phyloP scores from a whole-genome alignment of 2,113 vertebrate species.

The Sardina pilchardus region DNA sequence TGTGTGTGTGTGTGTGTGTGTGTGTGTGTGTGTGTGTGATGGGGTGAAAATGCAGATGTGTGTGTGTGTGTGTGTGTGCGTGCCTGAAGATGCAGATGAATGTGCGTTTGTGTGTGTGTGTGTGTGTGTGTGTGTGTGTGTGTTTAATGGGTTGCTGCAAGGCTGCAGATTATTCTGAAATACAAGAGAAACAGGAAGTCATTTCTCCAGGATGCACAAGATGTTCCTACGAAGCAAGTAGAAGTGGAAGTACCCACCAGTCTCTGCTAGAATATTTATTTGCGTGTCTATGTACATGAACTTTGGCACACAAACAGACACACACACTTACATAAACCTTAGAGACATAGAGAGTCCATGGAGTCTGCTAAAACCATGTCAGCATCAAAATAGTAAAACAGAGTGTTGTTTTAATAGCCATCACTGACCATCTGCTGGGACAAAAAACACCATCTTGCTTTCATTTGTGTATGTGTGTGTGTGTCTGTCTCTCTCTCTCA shows the following conservation, averaged over 20 bases:
- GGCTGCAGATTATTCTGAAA: constrained; percentile 2
- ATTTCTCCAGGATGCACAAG: constrained; percentile 15
- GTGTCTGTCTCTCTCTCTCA: not conserved
- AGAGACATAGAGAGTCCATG: constrained; percentile 5
- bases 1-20: not conserved
- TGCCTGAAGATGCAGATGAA: not conserved
- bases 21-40: not conserved
- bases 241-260: constrained; percentile 32
- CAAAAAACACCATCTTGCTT: constrained; percentile 53
- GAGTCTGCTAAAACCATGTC: constrained; percentile 14
- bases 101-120: not conserved
- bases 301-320: not conserved
- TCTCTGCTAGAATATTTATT: constrained; percentile 23
- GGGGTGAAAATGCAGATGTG: not conserved
- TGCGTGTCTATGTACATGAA: constrained; percentile 21
- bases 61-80: not conserved
- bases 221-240: not conserved
- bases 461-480: constrained; percentile 50
- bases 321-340: constrained; percentile 20
- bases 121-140: not conserved
- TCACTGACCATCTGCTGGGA: constrained; percentile 48
- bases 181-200: not conserved
- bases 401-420: constrained; percentile 32
- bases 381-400: constrained; percentile 30
- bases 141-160: not conserved